A percentile compares a stretch with the other conserved stretches of the same genome.
Conservation (phyloP, 1,140 invertebrate genomes). For the Oppia nitens region DNA sequence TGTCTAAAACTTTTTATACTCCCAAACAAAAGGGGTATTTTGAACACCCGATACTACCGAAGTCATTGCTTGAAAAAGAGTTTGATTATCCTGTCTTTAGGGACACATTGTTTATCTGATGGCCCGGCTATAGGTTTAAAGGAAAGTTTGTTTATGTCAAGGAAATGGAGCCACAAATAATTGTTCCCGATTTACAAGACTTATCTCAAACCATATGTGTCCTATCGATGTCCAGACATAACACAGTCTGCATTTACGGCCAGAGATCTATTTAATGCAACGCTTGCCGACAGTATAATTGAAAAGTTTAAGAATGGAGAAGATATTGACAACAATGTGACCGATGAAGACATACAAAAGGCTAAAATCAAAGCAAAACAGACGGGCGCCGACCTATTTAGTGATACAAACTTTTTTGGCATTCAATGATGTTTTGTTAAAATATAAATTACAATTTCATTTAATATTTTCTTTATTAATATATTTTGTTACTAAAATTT, state of each 20-base stretch:
- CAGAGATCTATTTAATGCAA: slow-evolving; percentile 59
- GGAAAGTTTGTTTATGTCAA: slow-evolving; percentile 41
- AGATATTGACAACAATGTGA: slow-evolving; percentile 34
- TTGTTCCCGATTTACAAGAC: slow-evolving; percentile 69
- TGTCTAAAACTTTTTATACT: slow-evolving; percentile 17
- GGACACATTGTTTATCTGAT: slow-evolving; percentile 12
- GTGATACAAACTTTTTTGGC: slow-evolving; percentile 4
- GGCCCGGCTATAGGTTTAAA: slow-evolving; percentile 15
- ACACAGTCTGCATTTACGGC: slow-evolving; percentile 60
- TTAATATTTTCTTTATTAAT: no score
- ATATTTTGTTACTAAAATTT: no score
- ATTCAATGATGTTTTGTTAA: not conserved
- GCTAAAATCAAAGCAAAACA: slow-evolving; percentile 13
- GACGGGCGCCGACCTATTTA: slow-evolving; percentile 16
- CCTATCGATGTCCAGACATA: slow-evolving; percentile 56
- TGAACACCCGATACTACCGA: slow-evolving; percentile 10
- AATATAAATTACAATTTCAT: no score
- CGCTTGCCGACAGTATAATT: slow-evolving; percentile 62
- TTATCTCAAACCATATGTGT: slow-evolving; percentile 82
- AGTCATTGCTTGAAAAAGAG: slow-evolving; percentile 11
- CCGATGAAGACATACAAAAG: slow-evolving; percentile 34
- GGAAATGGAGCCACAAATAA: slow-evolving; percentile 80
- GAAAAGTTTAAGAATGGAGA: slow-evolving; percentile 48
- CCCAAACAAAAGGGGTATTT: slow-evolving; percentile 11
- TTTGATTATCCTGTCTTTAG: slow-evolving; percentile 2